Percentiles rank a stretch among this genome's conserved stretches.
Evolutionary conservation across 2,888 invertebrate genomes (phyloP).

Genomic region (Meiosimyza decipiens): DNA sequence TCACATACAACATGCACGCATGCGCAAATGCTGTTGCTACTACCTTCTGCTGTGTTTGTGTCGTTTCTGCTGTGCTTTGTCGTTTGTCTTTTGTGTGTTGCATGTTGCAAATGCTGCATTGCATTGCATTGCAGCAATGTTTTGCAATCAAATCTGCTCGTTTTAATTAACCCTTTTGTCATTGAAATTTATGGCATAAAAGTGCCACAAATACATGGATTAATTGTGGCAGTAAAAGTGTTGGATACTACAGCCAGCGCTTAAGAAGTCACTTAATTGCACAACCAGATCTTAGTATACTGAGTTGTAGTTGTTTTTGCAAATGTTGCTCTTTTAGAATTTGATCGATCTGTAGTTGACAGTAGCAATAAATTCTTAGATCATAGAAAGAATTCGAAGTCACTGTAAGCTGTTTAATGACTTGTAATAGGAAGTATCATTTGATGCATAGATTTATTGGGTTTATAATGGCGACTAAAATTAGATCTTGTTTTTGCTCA

Average conservation of each 20-base stretch:
- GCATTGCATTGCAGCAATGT: neutral
- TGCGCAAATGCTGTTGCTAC: neutral
- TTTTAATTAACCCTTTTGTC: slow-evolving; percentile 28
- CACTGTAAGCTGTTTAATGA: too few relatives aligned
- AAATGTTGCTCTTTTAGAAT: neutral
- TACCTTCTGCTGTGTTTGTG: neutral
- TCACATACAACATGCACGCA: neutral
- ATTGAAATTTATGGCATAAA: slow-evolving; percentile 24
- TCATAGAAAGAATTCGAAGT: too few relatives aligned
- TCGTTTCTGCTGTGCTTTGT: neutral
- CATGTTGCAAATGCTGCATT: too few relatives aligned
- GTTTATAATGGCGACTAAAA: too few relatives aligned
- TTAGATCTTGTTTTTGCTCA: too few relatives aligned
- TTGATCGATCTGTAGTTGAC: too few relatives aligned
- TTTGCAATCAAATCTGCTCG: neutral
- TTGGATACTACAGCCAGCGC: neutral
- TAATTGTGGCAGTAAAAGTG: slow-evolving; percentile 7
- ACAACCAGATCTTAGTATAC: neutral
- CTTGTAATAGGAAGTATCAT: too few relatives aligned
- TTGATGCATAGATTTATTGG: too few relatives aligned
- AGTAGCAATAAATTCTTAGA: too few relatives aligned
- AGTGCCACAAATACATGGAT: slow-evolving; percentile 5
- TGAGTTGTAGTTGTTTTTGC: neutral
- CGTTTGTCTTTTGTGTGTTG: too few relatives aligned
- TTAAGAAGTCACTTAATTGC: neutral